phyloP scores from a whole-genome alignment of 2,113 vertebrate species.

The Petrocephalus zakoni region DNA sequence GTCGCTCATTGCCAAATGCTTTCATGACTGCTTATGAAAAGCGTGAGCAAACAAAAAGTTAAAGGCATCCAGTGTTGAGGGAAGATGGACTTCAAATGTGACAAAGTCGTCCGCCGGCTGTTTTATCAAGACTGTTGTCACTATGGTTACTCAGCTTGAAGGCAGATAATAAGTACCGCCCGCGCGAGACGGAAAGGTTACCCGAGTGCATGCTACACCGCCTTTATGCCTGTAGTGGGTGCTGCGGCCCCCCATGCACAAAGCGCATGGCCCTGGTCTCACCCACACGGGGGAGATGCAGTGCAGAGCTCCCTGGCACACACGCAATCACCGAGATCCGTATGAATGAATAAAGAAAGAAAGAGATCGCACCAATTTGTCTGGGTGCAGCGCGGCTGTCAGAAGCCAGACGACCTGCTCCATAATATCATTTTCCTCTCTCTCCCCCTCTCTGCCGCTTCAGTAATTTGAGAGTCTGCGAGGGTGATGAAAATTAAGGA shows the following conservation, averaged over 20 bases:
- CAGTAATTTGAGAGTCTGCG: slow-evolving; percentile 68
- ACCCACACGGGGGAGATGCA: slow-evolving; percentile 10
- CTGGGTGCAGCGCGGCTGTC: slow-evolving; percentile 51
- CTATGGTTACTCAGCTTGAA: background rate
- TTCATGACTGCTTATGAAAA: background rate
- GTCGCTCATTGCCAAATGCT: background rate
- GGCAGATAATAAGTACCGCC: background rate
- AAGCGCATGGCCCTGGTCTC: slow-evolving; percentile 13
- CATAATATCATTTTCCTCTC: slow-evolving; percentile 36
- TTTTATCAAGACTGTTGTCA: background rate
- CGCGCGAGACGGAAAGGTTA: background rate
- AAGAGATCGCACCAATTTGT: slow-evolving; percentile 43
- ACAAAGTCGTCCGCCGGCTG: background rate
- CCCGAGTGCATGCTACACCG: background rate
- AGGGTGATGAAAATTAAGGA: slow-evolving; percentile 45
- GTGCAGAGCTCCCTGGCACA: slow-evolving; percentile 18
- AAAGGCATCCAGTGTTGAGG: background rate
- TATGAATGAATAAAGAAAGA: slow-evolving; percentile 44
- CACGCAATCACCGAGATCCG: slow-evolving; percentile 32
- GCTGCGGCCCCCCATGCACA: slow-evolving; percentile 48
- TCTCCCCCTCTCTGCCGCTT: slow-evolving; percentile 42
- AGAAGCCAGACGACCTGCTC: slow-evolving; percentile 67
- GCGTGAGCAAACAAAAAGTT: background rate
- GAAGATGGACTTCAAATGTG: background rate
- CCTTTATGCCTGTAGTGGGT: slow-evolving; percentile 54